Conservation (phyloP, 2,888 invertebrate species). For the Eulithis testata region DNA sequence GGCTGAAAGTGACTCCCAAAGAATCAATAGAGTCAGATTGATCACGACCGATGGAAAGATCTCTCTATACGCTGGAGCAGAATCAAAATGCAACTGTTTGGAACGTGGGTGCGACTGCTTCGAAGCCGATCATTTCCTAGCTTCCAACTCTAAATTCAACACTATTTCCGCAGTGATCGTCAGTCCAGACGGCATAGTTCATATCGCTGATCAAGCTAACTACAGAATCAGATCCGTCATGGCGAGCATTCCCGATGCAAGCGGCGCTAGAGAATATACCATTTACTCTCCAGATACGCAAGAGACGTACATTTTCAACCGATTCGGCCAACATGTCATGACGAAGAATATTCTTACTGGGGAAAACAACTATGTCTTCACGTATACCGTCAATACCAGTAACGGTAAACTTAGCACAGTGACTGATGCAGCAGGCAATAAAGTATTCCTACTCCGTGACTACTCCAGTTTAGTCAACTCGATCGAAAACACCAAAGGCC, state of each 20-base stretch:
- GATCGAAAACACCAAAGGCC: constrained; percentile 96
- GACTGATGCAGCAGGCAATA: constrained; percentile 96
- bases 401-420: constrained; percentile 97
- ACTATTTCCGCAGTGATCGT: constrained; percentile 97
- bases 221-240: constrained; percentile 94
- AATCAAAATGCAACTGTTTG: constrained; percentile 96
- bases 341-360: constrained; percentile 98
- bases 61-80: constrained; percentile 96
- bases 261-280: constrained; percentile 93
- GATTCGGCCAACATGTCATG: constrained; percentile 97
- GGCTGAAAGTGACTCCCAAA: constrained; percentile 97
- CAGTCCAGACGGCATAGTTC: constrained; percentile 96
- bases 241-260: constrained; percentile 95
- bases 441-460: constrained; percentile 92
- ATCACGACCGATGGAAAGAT: constrained; percentile 98
- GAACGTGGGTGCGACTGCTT: constrained; percentile 97
- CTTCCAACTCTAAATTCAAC: constrained; percentile 96
- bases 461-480: constrained; percentile 96
- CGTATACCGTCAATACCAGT: constrained; percentile 98
- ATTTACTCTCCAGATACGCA: constrained; percentile 98
- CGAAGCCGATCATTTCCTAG: constrained; percentile 95
- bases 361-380: constrained; percentile 96
- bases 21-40: constrained; percentile 95
- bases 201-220: constrained; percentile 97
- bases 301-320: constrained; percentile 96